Conservation (phyloP, 2,797 vertebrate species). For the Heliangelus exortis region DNA sequence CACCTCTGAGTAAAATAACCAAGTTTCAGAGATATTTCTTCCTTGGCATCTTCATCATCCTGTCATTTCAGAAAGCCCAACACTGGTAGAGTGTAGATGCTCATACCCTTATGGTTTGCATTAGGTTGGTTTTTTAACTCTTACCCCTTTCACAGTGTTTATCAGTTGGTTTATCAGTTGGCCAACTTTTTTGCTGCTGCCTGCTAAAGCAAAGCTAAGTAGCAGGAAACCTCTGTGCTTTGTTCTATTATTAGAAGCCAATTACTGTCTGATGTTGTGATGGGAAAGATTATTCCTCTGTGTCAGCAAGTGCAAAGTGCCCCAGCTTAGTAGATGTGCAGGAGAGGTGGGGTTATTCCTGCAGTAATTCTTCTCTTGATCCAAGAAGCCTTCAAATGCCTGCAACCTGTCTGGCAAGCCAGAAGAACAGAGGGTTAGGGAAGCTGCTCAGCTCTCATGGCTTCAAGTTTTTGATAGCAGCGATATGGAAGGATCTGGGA, state of each 20-base stretch:
- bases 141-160: background rate
- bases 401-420: background rate
- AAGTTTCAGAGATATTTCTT: background rate
- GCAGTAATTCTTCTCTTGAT: background rate
- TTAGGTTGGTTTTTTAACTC: background rate
- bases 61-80: background rate
- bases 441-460: background rate
- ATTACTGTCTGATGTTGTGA: conserved; percentile 34
- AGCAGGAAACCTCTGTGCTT: conserved; percentile 62
- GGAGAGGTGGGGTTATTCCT: conserved; percentile 1
- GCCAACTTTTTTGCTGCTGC: conserved; percentile 5
- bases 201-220: conserved; percentile 61
- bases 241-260: conserved; percentile 71
- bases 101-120: background rate
- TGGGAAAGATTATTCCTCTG: conserved; percentile 52
- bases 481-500: background rate
- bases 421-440: background rate
- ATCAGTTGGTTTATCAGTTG: background rate
- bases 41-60: background rate
- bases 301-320: conserved; percentile 46
- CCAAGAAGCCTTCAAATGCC: background rate
- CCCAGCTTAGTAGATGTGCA: conserved; percentile 1
- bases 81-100: background rate
- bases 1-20: background rate
- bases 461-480: background rate